These are phyloP conservation scores for Argyresthia goedartella DNA, from an alignment of 2,888 invertebrate species.

Conservation along the genomic window DNA sequence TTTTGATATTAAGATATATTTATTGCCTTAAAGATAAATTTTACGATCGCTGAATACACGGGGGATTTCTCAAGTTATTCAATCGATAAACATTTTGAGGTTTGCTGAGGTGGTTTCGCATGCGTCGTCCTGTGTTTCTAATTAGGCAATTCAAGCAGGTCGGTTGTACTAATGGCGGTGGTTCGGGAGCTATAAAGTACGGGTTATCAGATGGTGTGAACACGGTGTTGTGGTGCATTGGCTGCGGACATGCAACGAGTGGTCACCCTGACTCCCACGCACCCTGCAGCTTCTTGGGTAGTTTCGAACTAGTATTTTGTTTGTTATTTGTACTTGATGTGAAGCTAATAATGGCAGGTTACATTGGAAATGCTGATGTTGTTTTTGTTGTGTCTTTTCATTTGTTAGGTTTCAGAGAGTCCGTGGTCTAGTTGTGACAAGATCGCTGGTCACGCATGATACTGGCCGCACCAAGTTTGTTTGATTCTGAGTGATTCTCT, in stretches of 20 bases:
- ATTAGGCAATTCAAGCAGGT: constrained; percentile 14
- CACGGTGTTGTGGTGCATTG: constrained; percentile 54
- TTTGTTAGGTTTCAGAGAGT: too few relatives aligned
- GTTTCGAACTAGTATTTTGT: too few relatives aligned
- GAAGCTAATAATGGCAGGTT: too few relatives aligned
- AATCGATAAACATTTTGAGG: background rate
- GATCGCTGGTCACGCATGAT: too few relatives aligned
- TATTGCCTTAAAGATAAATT: constrained; percentile 19
- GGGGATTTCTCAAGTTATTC: background rate
- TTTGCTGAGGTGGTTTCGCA: background rate
- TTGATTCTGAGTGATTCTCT: too few relatives aligned
- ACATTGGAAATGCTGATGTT: too few relatives aligned
- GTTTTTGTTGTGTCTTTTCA: too few relatives aligned
- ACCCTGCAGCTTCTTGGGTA: background rate
- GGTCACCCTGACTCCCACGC: constrained; percentile 58
- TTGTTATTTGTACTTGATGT: too few relatives aligned
- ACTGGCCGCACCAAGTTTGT: too few relatives aligned
- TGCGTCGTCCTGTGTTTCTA: constrained; percentile 1
- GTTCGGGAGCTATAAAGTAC: constrained; percentile 52
- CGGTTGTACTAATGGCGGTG: constrained; percentile 50
- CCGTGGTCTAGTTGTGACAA: too few relatives aligned
- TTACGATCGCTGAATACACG: background rate
- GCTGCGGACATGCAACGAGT: constrained; percentile 58
- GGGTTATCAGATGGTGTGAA: constrained; percentile 66
- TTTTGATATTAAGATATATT: constrained; percentile 64